These are phyloP conservation scores for Mycteria americana DNA, from an alignment of 2,797 vertebrate species.

Conservation along the genomic window DNA sequence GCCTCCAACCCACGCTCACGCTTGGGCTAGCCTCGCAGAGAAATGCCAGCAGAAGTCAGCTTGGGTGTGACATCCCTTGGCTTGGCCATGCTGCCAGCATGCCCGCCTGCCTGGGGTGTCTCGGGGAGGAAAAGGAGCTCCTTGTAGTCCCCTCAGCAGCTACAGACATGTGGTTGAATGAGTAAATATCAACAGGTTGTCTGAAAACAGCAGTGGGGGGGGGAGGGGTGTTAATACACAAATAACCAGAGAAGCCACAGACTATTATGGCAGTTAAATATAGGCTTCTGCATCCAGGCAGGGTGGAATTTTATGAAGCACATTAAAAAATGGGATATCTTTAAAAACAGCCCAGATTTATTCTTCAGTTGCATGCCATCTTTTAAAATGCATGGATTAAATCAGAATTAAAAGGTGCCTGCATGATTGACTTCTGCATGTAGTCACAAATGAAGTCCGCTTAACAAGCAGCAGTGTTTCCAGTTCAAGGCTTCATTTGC, in stretches of 20 bases:
- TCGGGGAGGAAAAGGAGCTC: not conserved
- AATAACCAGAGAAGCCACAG: not conserved
- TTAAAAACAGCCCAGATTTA: not conserved
- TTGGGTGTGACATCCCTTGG: not conserved
- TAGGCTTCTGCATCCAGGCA: not conserved
- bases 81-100: not conserved
- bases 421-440: not conserved
- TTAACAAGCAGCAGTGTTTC: not conserved
- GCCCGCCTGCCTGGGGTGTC: not conserved
- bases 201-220: not conserved
- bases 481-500: not conserved
- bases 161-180: not conserved
- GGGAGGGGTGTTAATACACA: not conserved
- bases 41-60: not conserved
- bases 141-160: not conserved
- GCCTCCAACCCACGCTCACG: rapidly evolving
- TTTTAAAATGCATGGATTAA: not conserved
- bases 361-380: not conserved
- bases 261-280: not conserved
- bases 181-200: constrained; percentile 12
- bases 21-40: not conserved
- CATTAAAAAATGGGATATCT: not conserved
- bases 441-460: not conserved
- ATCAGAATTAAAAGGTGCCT: not conserved
- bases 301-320: not conserved